Percentiles rank a stretch among this genome's conserved stretches.
These are phyloP conservation scores for Leptinotarsa rubiginosa DNA, from an alignment of 2,888 invertebrate genomes.

Conservation along the genomic window DNA sequence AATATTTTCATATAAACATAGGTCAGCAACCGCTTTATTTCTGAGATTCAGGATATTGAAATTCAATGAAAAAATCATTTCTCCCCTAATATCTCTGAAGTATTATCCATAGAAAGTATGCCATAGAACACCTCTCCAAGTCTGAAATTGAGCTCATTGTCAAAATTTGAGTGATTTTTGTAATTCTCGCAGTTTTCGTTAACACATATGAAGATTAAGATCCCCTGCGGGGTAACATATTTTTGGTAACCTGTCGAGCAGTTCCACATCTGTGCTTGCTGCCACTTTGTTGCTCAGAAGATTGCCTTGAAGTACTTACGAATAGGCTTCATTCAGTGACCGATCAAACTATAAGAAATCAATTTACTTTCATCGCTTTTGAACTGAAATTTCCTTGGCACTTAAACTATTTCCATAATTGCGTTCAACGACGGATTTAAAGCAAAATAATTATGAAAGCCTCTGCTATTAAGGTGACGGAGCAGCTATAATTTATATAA, in stretches of 20 bases:
- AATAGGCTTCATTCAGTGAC: background rate
- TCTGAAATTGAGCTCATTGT: too few relatives aligned
- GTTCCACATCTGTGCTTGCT: background rate
- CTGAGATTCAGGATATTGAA: too few relatives aligned
- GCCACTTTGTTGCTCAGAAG: conserved; percentile 1
- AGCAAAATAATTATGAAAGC: conserved; percentile 33
- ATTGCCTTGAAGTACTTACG: background rate
- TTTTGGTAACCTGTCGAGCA: background rate
- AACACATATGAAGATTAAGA: too few relatives aligned
- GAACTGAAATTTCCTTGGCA: conserved; percentile 1
- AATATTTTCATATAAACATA: too few relatives aligned
- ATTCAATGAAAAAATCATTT: too few relatives aligned
- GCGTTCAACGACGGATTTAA: background rate
- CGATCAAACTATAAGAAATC: conserved; percentile 10
- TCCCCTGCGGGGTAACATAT: background rate
- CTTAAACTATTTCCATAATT: conserved; percentile 21
- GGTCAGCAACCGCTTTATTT: too few relatives aligned
- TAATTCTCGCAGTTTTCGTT: too few relatives aligned
- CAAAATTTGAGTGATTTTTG: too few relatives aligned
- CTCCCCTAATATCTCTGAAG: too few relatives aligned
- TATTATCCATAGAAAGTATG: too few relatives aligned
- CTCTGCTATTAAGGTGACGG: conserved; percentile 36
- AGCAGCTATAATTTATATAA: conserved; percentile 45
- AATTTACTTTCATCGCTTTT: conserved; percentile 14
- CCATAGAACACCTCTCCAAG: too few relatives aligned